Percentiles rank a stretch among this genome's conserved stretches.
Conservation (phyloP, 2,888 invertebrate species). For the Imbricaverruca yamaguchii region DNA sequence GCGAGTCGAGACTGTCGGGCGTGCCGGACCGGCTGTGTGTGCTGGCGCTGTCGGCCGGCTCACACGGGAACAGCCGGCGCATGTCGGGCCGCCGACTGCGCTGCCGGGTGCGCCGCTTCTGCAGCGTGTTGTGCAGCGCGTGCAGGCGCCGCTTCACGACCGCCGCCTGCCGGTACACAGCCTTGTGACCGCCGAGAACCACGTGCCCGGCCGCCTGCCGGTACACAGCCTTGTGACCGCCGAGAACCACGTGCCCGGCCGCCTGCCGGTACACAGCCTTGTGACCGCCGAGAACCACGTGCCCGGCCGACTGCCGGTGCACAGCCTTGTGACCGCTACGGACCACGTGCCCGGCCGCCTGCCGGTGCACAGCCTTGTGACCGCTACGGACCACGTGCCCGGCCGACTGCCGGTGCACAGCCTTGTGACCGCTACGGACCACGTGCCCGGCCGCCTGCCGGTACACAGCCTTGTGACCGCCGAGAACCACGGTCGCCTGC, state of each 20-base stretch:
- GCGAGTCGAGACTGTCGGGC: slow-evolving; percentile 78
- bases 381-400: no score
- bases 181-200: no score
- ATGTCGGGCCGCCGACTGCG: slow-evolving; percentile 63
- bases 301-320: no score
- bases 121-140: slow-evolving; percentile 66
- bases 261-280: no score
- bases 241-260: no score
- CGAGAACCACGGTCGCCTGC: no score
- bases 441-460: slow-evolving; percentile 65
- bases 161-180: slow-evolving; percentile 53
- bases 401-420: slow-evolving; percentile 53
- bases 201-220: no score
- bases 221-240: no score
- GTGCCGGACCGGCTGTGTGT: slow-evolving; percentile 61
- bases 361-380: slow-evolving; percentile 37
- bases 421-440: no score
- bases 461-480: not conserved
- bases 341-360: slow-evolving; percentile 52
- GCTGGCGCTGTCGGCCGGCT: slow-evolving; percentile 59
- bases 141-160: slow-evolving; percentile 66
- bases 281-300: no score
- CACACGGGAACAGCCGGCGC: slow-evolving; percentile 72
- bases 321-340: no score
- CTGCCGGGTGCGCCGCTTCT: slow-evolving; percentile 56